Conservation (phyloP, 1,140 invertebrate species). For the Conopomorpha cramerella region DNA sequence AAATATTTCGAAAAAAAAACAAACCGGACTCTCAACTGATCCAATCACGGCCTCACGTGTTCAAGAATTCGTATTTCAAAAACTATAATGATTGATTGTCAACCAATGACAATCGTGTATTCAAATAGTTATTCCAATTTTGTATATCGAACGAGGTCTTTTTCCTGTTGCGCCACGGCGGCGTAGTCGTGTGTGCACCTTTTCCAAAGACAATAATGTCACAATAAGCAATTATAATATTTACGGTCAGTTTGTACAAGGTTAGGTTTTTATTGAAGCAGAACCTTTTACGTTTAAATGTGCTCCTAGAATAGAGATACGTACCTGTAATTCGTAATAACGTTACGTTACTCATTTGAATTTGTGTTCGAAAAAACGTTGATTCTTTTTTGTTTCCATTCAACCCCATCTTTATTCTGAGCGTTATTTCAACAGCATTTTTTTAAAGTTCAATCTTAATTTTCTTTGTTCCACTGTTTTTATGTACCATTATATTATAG, state of each 20-base stretch:
- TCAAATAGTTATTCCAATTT: slow-evolving; percentile 52
- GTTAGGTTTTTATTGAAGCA: slow-evolving; percentile 11
- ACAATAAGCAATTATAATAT: slow-evolving; percentile 49
- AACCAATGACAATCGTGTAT: slow-evolving; percentile 58
- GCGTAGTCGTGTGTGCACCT: slow-evolving; percentile 34
- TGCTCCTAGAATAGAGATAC: too few species aligned
- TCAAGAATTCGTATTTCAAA: slow-evolving; percentile 53
- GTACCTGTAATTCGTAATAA: too few species aligned
- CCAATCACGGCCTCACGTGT: slow-evolving; percentile 39
- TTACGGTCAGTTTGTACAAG: slow-evolving; percentile 18
- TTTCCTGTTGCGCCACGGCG: slow-evolving; percentile 33
- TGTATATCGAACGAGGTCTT: slow-evolving; percentile 55
- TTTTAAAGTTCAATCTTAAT: too few species aligned
- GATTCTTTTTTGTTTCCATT: too few species aligned
- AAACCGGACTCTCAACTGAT: slow-evolving; percentile 28
- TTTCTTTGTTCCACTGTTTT: too few species aligned
- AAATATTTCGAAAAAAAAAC: slow-evolving; percentile 6
- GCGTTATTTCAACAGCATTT: too few species aligned
- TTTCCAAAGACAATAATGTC: slow-evolving; percentile 33
- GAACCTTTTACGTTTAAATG: too few species aligned
- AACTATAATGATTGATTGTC: slow-evolving; percentile 60
- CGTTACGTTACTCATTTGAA: too few species aligned
- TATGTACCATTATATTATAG: too few species aligned
- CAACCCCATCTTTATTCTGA: too few species aligned
- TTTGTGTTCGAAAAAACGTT: too few species aligned